phyloP scores from a whole-genome alignment of 2,797 vertebrate species.

The Pantherophis vulpinus region DNA sequence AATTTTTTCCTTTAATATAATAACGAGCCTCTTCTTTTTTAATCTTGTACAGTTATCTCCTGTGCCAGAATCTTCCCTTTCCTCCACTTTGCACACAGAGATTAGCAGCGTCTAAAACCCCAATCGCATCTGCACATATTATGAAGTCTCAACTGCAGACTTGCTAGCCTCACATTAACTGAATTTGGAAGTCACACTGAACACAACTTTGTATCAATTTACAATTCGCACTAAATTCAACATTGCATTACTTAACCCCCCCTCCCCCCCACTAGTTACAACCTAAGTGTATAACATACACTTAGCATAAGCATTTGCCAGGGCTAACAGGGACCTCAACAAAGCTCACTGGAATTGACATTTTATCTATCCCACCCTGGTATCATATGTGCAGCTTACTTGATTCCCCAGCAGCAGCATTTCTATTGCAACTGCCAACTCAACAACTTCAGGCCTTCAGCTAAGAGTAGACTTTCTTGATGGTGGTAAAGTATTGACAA shows the following conservation, averaged over 20 bases:
- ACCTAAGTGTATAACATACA: background rate
- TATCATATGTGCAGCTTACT: background rate
- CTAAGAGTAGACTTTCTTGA: background rate
- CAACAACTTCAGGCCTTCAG: background rate
- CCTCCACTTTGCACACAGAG: background rate
- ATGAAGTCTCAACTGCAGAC: background rate
- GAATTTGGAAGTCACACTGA: background rate
- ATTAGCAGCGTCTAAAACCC: background rate
- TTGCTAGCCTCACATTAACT: background rate
- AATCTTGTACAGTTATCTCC: background rate
- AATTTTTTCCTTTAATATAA: background rate
- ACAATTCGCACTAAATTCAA: background rate
- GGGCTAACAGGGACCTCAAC: background rate
- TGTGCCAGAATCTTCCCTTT: background rate
- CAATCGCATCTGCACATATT: background rate
- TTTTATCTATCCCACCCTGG: background rate
- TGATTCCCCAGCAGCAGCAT: background rate
- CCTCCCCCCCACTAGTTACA: background rate
- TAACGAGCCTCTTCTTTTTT: background rate
- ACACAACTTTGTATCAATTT: background rate
- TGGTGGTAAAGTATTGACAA: background rate
- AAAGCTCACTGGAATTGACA: too few species aligned
- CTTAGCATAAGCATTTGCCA: background rate
- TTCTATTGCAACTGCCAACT: background rate
- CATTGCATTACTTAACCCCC: background rate